Evolutionary conservation across 2,113 vertebrate species (phyloP), one percentile per base, ranked within the genome.

Genomic region (Atrichornis clamosus): DNA sequence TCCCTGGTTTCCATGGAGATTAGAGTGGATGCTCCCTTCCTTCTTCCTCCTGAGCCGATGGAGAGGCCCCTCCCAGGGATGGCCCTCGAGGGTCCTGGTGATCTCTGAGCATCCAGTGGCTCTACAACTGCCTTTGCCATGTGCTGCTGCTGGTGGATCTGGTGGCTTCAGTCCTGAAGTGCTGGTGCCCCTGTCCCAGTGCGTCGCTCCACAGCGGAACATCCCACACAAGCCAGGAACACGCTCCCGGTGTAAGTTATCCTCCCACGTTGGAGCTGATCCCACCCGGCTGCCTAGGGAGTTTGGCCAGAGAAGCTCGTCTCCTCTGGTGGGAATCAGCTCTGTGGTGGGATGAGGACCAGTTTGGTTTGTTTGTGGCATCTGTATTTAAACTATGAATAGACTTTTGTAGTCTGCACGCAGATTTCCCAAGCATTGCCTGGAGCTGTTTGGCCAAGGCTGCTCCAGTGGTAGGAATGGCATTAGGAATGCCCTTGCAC

Each of bases 1-100:
- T 50, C 92, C 2, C 8, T 67, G 60, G 98, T 98, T 97, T 97
- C 97, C 94, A 96, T 97, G 96, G 97, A 75, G 95, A 98, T 83
- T 4, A 0, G 10, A 89, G 56, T 9, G 35, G 90, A 65, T 95
- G 60, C 81, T 93, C 73, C 49, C 73, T 95, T 91, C 70, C 39
- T 77, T 94, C 63, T 64, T 93, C 69, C 87, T 84, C 64, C 7
- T 15, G 56, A 64, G 55, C 62, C 1, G 3, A 50, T 58, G 75
- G 39, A 35, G 19, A 52, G 7, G 33, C 21, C 35, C 22, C 10
- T 80, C 62, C 55, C 0, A 1, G 39, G 42, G 26, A 8, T 5
- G 19, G 78, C 17, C 28, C 24, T 3, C 2, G 11, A 2, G 4
- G 21, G 39, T 2, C 12, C 16, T 3, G 3, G 19, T 33, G 49